Evolutionary conservation across 1,140 invertebrate genomes (phyloP), one percentile per base, ranked within the genome.

Genomic region (Drosophila pallidifrons): DNA sequence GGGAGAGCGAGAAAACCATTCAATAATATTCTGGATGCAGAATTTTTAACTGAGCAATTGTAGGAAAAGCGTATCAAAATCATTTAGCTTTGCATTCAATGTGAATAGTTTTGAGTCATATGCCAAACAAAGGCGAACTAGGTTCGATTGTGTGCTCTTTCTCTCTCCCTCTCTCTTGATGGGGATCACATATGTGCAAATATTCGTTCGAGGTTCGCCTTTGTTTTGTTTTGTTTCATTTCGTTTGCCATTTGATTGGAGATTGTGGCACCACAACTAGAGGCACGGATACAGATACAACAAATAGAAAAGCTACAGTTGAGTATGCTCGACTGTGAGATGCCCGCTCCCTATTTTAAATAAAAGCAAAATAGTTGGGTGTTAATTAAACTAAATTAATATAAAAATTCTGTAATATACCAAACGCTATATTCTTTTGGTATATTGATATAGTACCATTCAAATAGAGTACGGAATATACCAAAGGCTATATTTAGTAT

Each of bases 101-200:
- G 20, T 25, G 20, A 15, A 15, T 47, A 47, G 5, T 46, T 57
- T 45, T 59, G 57, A 59, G 38, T 59, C 57, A 57, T 57, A 41
- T 41, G 11, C 13, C 54, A 41, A 57, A 41, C 54, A 57, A 41
- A 20, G 54, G 15, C 41, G 38, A 41, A 41, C 38, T 25, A 25
- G 20, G 20, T 25, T 8, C 38, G 41, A 38, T 38, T 38, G 35
- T 38, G 35, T 10, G 10, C 35, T 38, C 35, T 38, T 11, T 38
- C 3, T 20, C 35, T 38, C 35, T 6, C 35, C 0, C 35, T 38
- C 32, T 6, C 35, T 38, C 35, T 15, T n/a, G 25, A 32, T 35
- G 28, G 49, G 28, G 49, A 30, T 30, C 25, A 13, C 49, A 57
- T 41, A 41, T 41, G 13, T 20, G 8, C 52, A 55, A 38, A 11